A percentile compares a stretch with the other conserved stretches of the same genome.
phyloP scores from a whole-genome alignment of 2,888 invertebrate genomes.

The Tridacna gigas region DNA sequence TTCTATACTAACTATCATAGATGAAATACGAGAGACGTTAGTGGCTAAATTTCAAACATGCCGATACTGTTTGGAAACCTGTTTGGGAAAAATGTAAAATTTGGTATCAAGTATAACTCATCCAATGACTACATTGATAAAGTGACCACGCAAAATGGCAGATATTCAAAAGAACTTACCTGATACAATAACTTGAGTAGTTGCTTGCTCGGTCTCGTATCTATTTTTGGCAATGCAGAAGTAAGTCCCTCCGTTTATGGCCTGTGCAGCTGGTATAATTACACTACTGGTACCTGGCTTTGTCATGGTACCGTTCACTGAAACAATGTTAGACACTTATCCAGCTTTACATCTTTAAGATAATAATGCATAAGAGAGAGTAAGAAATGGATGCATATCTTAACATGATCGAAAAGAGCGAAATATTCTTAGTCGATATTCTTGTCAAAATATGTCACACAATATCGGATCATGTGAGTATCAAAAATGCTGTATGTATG shows the following conservation, averaged over 20 bases:
- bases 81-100: too few relatives aligned
- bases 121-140: background rate
- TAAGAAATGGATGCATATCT: too few relatives aligned
- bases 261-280: conserved; percentile 29
- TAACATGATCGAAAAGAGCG: too few relatives aligned
- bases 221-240: conserved; percentile 49
- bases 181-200: conserved; percentile 38
- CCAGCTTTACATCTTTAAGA: background rate
- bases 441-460: too few relatives aligned
- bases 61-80: too few relatives aligned
- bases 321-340: background rate
- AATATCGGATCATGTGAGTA: too few relatives aligned
- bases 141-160: background rate
- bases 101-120: too few relatives aligned
- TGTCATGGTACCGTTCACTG: conserved; percentile 27
- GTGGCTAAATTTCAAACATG: too few relatives aligned
- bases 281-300: conserved; percentile 19
- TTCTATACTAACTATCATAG: too few relatives aligned
- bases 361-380: background rate
- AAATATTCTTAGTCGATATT: too few relatives aligned
- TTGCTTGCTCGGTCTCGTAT: conserved; percentile 53
- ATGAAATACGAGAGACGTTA: too few relatives aligned
- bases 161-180: conserved; percentile 25
- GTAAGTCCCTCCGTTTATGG: conserved; percentile 53
- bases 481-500: too few relatives aligned